Evolutionary conservation across 2,888 invertebrate species (phyloP), one percentile per base, ranked within the genome.

Genomic region (Drosophila merina): DNA sequence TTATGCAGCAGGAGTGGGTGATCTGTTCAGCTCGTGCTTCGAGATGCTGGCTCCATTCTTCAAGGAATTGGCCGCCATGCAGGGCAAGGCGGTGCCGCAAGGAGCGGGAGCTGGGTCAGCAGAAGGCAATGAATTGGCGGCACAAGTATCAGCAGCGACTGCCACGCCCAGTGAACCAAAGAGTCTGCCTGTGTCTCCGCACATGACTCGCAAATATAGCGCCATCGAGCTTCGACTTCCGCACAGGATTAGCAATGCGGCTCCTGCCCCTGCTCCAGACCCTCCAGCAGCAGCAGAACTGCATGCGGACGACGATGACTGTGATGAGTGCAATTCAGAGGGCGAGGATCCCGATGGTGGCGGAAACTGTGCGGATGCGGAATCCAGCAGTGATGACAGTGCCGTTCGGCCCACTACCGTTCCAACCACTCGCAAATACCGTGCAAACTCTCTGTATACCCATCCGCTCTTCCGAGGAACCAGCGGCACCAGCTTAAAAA

Each of bases 11-110:
- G 91, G 92, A 36, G 93, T 92, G 30, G 92, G 92, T 38, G 94
- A 94, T 84, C 89, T 94, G 45, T 96, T 96, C 89, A 96, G 96
- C 49, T 95, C 96, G 6, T 96, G 96, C 90, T 94, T 95, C 86
- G 96, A 96, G 88, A 93, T 96, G 78, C 95, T 96, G 1, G 95
- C 96, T 0, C 95, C 96, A 44, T 93, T 93, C 70, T 92, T 93
- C 48, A 91, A 89, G 67, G 91, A 92, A 55, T 72, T 91, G 30
- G 87, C 88, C 9, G 89, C 90, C 26, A 76, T 91, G 74, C 89
- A 91, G 63, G 86, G 87, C 58, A 86, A 78, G 63, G 56, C 77
- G 38, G 50, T 67, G 26, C 51, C 64, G n/a, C 57, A 66, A 10
- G 57, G 63, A 33, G 56, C 28, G 25, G 67, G 44, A 49, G 51